These are phyloP conservation scores for Poeciliopsis gracilis DNA, from an alignment of 2,797 vertebrate genomes.

Conservation along the genomic window DNA sequence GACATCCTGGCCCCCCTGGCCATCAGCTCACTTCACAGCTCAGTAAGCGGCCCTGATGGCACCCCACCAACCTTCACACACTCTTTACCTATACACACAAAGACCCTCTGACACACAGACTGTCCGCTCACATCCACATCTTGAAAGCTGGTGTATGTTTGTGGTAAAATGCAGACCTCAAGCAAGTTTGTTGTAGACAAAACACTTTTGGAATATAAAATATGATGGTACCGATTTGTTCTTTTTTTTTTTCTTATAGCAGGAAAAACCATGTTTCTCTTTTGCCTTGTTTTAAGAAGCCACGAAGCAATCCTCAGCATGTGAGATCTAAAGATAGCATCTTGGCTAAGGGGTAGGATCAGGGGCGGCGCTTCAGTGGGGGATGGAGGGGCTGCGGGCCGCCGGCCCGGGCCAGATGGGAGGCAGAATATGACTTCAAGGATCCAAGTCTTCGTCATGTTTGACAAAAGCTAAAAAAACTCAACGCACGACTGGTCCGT, in stretches of 20 bases:
- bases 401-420: too few relatives aligned
- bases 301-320: not conserved
- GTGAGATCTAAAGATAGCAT: not conserved
- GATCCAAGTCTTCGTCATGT: too few relatives aligned
- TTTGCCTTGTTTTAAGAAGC: not conserved
- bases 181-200: slow-evolving; percentile 25
- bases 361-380: too few relatives aligned
- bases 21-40: slow-evolving; percentile 46
- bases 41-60: slow-evolving; percentile 47
- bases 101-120: slow-evolving; percentile 31
- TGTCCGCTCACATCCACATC: slow-evolving; percentile 27
- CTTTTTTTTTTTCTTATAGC: not conserved
- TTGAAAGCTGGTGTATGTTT: slow-evolving; percentile 21
- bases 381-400: too few relatives aligned
- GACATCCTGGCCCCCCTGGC: slow-evolving; percentile 44
- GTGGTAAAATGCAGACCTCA: slow-evolving; percentile 19
- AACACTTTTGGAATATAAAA: not conserved
- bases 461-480: too few relatives aligned
- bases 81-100: slow-evolving; percentile 14
- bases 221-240: not conserved
- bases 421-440: too few relatives aligned
- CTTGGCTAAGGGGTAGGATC: not conserved
- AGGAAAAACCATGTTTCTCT: not conserved
- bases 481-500: too few relatives aligned
- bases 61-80: slow-evolving; percentile 35